A percentile compares a stretch with the other conserved stretches of the same genome.
phyloP scores from a whole-genome alignment of 2,797 vertebrate genomes.

The Liasis olivaceus region DNA sequence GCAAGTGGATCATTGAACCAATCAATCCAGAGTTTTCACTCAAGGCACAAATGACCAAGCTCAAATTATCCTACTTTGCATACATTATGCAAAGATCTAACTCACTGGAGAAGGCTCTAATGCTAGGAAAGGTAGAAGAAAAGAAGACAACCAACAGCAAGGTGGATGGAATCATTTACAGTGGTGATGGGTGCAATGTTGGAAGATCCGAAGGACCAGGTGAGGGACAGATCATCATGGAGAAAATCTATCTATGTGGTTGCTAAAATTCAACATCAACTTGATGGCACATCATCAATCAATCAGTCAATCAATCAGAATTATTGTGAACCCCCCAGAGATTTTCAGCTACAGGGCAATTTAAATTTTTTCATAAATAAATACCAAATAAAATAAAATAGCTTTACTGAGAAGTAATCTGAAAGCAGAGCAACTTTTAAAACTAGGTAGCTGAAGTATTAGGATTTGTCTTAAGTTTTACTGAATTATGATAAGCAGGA shows the following conservation, averaged over 20 bases:
- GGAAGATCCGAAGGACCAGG: not conserved
- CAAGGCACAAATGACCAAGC: not conserved
- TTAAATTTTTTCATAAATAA: not conserved
- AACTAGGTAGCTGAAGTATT: not conserved
- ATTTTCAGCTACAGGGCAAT: not conserved
- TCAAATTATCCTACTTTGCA: not conserved
- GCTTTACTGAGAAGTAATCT: not conserved
- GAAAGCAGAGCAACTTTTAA: not conserved
- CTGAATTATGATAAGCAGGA: accelerated
- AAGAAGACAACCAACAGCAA: not conserved
- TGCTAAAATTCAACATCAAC: not conserved
- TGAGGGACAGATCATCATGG: not conserved
- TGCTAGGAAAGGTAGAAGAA: not conserved
- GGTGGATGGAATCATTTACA: not conserved
- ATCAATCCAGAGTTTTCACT: not conserved
- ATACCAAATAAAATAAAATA: not conserved
- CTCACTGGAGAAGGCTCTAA: not conserved
- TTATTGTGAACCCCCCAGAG: not conserved
- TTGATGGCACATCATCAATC: not conserved
- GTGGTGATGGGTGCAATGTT: not conserved
- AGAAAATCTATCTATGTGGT: not conserved
- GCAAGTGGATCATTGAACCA: not conserved
- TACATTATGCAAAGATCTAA: not conserved
- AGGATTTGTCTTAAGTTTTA: not conserved
- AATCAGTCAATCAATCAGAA: not conserved